These are phyloP conservation scores for Micrasema longulum DNA, from an alignment of 1,140 invertebrate species.

Conservation along the genomic window DNA sequence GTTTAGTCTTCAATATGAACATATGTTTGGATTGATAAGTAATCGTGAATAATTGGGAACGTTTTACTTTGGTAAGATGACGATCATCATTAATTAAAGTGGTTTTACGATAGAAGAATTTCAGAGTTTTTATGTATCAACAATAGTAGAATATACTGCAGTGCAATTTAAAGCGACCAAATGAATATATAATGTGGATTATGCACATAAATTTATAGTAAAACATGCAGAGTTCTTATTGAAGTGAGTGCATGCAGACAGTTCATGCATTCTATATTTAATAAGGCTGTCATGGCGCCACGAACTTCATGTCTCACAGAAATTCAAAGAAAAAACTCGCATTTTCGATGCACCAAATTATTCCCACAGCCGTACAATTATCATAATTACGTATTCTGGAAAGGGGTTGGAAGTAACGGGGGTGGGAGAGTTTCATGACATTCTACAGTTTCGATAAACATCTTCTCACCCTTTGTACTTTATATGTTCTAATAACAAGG, in stretches of 20 bases:
- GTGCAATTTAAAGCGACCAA: no score
- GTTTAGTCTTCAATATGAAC: no score
- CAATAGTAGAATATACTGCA: no score
- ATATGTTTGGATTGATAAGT: no score
- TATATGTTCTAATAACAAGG: constrained; percentile 48
- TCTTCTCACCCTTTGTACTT: constrained; percentile 35
- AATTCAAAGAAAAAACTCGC: constrained; percentile 10
- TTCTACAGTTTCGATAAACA: constrained; percentile 47
- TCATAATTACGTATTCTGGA: constrained; percentile 43
- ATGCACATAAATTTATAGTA: constrained; percentile 2
- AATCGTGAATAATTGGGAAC: no score
- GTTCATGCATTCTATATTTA: constrained; percentile 5
- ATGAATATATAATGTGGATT: background rate
- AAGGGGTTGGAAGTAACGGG: background rate
- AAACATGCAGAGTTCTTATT: constrained; percentile 10
- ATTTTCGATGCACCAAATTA: constrained; percentile 27
- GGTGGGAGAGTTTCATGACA: constrained; percentile 37
- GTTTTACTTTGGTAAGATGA: no score
- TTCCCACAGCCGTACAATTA: constrained; percentile 40
- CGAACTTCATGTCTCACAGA: constrained; percentile 3
- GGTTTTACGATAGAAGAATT: no score
- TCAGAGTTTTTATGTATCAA: no score
- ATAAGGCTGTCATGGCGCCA: background rate
- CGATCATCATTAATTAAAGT: no score
- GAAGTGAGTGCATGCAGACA: constrained; percentile 8